Evolutionary conservation across 2,113 vertebrate genomes (phyloP), one percentile per base, ranked within the genome.

Genomic region (Leucosticte australis): DNA sequence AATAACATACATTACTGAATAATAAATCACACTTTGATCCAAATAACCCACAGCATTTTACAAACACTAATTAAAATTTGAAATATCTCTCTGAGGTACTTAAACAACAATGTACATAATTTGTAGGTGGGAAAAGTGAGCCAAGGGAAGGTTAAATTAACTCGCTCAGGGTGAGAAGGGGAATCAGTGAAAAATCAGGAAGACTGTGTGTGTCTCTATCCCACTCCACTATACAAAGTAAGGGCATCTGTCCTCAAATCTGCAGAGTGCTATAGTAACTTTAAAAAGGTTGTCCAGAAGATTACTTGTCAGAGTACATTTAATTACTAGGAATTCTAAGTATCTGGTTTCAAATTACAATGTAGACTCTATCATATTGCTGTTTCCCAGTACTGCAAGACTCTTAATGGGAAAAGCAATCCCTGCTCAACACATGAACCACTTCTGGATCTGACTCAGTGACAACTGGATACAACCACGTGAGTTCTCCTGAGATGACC

Each of bases 41-140:
- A 95, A 94, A 75, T 85, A 96, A 96, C 95, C 83, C 71, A 93
- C 92, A 95, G 84, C 90, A 86, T 92, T 95, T 88, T 91, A 80
- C 47, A 93, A 96, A 92, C 64, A 93, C 75, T 95, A 96, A 95
- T 96, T 96, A 94, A 96, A 91, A 93, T 64, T 88, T 94, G 71
- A 83, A 96, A 75, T 87, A 83, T 86, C 82, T 94, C 95, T 96
- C 84, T 67, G 71, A 95, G 68, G 79, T 93, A 92, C 85, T 94
- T 96, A 94, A 93, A 93, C 78, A 95, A 74, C 85, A 90, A 94
- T 33, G 64, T 92, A 88, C 52, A 67, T 88, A 95, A 95, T 81
- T 90, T 95, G 88, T 88, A 88, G 55, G 84, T 92, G 82, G 82
- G 69, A 88, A 83, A 95, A 94, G 33, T 28, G 78, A 88, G 52